Conservation (phyloP, 2,888 invertebrate species). For the Ormyrus nitidulus region DNA sequence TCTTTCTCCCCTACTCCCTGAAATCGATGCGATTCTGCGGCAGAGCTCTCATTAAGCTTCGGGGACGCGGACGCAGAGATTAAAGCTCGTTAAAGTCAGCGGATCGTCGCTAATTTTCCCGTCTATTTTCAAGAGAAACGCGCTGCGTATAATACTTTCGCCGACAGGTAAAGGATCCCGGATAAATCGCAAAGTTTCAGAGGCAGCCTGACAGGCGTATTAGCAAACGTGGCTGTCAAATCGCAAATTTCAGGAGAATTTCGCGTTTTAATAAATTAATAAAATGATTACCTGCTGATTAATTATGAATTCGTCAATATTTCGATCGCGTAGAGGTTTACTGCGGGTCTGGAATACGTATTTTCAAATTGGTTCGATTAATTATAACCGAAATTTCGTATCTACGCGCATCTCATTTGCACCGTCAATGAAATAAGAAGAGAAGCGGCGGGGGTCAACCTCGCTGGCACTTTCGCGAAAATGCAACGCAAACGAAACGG, state of each 20-base stretch:
- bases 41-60: conserved; percentile 38
- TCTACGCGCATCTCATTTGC: not conserved
- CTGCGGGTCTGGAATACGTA: too few relatives aligned
- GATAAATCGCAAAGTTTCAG: not conserved
- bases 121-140: not conserved
- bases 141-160: not conserved
- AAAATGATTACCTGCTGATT: too few relatives aligned
- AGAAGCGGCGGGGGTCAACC: not conserved
- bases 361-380: too few relatives aligned
- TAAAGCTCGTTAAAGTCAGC: conserved; percentile 48
- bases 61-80: conserved; percentile 11
- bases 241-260: not conserved
- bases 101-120: not conserved
- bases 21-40: conserved; percentile 42
- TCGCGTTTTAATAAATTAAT: too few relatives aligned
- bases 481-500: conserved; percentile 43
- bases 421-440: conserved; percentile 8
- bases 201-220: not conserved
- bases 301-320: too few relatives aligned
- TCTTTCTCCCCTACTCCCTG: conserved; percentile 13
- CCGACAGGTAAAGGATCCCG: not conserved
- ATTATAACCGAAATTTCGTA: too few relatives aligned
- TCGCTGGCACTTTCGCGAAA: conserved; percentile 4
- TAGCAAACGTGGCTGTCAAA: conserved; percentile 29
- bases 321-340: too few relatives aligned